These are phyloP conservation scores for Lamprotornis superbus DNA, from an alignment of 2,113 vertebrate species.

Conservation along the genomic window DNA sequence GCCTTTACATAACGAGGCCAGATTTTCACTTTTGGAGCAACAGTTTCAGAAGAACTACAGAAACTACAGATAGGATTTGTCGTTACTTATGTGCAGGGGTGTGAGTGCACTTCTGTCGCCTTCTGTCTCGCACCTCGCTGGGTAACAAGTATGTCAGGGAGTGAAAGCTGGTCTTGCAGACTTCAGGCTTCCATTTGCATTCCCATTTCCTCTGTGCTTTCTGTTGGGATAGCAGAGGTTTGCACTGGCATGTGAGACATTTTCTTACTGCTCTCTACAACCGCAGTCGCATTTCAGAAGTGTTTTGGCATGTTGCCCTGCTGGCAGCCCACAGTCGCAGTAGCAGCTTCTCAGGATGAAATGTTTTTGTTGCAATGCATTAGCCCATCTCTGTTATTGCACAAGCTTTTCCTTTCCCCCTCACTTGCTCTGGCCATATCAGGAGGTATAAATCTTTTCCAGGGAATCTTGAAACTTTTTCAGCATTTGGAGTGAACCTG, in stretches of 20 bases:
- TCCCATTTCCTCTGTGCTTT: neutral
- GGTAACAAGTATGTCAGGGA: neutral
- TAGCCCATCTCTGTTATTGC: neutral
- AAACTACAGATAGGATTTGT: neutral
- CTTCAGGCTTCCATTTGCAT: neutral
- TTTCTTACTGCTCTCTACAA: neutral
- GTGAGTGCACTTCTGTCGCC: fast-evolving
- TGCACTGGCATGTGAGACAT: neutral
- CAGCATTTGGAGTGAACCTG: neutral
- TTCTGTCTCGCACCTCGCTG: neutral
- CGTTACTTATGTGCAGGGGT: neutral
- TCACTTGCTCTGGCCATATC: neutral
- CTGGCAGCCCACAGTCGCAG: neutral
- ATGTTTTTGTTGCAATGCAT: neutral
- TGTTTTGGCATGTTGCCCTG: neutral
- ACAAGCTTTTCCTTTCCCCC: neutral
- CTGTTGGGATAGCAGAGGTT: neutral
- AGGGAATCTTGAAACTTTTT: neutral
- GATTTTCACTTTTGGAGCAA: neutral
- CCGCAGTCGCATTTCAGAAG: neutral
- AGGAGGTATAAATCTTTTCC: neutral
- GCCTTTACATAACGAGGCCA: neutral
- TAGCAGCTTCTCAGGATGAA: neutral
- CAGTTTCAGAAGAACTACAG: neutral
- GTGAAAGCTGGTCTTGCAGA: neutral